Evolutionary conservation across 2,113 vertebrate species (phyloP).

Genomic region (Ptilorrhoa leucosticta): DNA sequence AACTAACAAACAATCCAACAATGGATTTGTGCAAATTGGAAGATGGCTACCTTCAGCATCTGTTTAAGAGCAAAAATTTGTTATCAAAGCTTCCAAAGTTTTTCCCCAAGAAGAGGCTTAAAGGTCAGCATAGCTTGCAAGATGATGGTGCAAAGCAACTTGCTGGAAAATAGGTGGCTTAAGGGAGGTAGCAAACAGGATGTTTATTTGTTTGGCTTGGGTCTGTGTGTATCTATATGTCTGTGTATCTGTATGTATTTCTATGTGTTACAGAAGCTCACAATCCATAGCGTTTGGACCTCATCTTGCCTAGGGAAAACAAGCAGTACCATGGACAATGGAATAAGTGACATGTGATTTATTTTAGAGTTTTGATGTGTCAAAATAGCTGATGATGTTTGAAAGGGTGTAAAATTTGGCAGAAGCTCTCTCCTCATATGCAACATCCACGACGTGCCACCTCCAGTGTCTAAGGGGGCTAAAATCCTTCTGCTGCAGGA

Average conservation of each 20-base stretch:
- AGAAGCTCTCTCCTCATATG: neutral
- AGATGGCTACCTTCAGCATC: neutral
- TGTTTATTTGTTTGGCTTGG: neutral
- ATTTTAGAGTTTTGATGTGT: neutral
- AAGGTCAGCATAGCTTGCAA: neutral
- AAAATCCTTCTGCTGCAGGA: neutral
- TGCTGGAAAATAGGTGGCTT: neutral
- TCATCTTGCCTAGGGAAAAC: neutral
- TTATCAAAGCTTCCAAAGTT: neutral
- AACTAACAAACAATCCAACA: neutral
- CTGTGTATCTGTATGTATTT: neutral
- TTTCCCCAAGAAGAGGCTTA: neutral
- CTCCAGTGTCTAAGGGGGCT: neutral
- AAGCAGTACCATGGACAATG: neutral
- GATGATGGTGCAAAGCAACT: neutral
- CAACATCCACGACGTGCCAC: neutral
- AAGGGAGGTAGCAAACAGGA: neutral
- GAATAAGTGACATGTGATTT: neutral
- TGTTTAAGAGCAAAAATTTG: neutral
- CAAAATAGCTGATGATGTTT: neutral
- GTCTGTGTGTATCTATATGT: neutral
- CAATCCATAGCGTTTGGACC: neutral
- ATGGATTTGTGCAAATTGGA: neutral
- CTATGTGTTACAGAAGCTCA: neutral
- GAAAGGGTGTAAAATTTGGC: neutral